Base-by-base conservation (phyloP, 1,140 invertebrate genomes). In the Gonioctena quinquepunctata region DNA sequence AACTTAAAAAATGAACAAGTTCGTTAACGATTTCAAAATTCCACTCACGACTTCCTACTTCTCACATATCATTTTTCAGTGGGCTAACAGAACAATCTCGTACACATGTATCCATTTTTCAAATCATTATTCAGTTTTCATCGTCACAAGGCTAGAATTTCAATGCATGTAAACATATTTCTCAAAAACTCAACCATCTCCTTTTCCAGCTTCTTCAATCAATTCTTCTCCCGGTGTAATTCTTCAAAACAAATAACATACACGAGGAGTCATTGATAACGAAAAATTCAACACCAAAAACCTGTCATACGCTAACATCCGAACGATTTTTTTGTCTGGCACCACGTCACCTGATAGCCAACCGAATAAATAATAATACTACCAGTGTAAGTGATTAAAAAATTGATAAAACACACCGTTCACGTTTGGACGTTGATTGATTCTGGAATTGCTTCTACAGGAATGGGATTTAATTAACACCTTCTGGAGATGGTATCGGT, bases 381-480 rank as follows among this genome's bases (percentile, higher is more conserved):
- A 67, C 66, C 60, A 68, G 66, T 74, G 69, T 62, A 49, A 64
- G 65, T 71, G 70, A 75, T 73, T 75, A 73, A 70, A 70, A 73
- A 70, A 75, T 73, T 70, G 73, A 75, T 75, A 72, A 70, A 73
- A 70, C 68, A 73, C 71, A 68, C 67, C 68, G 49, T 73, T 73
- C 70, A 70, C 49, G 21, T 42, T 66, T 54, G 28, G 71, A 75
- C 71, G 69, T 52, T 75, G 70, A 73, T 75, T 73, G 73, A 73
- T 75, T 75, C 70, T 27, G 66, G 56, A 69, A 54, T 60, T 62
- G 62, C 57, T 52, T 48, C 57, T 72, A 54, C 50, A 66, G 69
- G 62, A 69, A 68, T 54, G 68, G 66, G 48, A 72, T 74, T 72
- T 72, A 74, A 74, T 74, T 74, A 74, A 71, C 72, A 68, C 72